These are phyloP conservation scores for Neomonachus schauinslandi DNA, from an alignment of 2,113 vertebrate species.

Conservation along the genomic window DNA sequence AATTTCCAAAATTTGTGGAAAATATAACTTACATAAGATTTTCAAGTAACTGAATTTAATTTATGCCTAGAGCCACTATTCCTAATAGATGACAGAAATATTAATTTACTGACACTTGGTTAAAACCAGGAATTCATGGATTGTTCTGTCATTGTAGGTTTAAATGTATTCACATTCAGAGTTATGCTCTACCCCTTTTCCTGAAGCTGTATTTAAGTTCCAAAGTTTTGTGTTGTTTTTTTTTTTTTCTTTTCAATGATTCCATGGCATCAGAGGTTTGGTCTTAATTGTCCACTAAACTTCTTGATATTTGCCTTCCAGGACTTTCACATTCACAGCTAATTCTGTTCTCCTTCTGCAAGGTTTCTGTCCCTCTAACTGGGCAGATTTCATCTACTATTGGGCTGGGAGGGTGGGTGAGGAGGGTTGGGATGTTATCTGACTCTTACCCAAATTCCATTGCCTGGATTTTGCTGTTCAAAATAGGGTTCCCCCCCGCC, in stretches of 20 bases:
- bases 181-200: neutral
- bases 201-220: neutral
- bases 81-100: neutral
- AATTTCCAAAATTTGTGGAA: neutral
- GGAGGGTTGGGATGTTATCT: neutral
- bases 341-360: neutral
- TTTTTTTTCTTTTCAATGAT: neutral
- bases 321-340: neutral
- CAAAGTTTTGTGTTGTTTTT: neutral
- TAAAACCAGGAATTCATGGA: neutral
- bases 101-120: neutral
- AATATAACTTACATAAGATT: neutral
- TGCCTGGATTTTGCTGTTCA: neutral
- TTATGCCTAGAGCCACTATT: neutral
- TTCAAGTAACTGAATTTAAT: neutral
- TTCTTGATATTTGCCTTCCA: neutral
- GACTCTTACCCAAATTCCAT: neutral
- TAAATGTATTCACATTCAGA: conserved; percentile 1
- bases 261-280: neutral
- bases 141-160: neutral
- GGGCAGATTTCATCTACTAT: neutral
- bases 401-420: neutral
- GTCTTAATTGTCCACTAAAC: neutral
- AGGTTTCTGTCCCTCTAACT: neutral
- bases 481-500: neutral